Base-by-base conservation (phyloP, 2,888 invertebrate species). In the Linnaemya vulpina region DNA sequence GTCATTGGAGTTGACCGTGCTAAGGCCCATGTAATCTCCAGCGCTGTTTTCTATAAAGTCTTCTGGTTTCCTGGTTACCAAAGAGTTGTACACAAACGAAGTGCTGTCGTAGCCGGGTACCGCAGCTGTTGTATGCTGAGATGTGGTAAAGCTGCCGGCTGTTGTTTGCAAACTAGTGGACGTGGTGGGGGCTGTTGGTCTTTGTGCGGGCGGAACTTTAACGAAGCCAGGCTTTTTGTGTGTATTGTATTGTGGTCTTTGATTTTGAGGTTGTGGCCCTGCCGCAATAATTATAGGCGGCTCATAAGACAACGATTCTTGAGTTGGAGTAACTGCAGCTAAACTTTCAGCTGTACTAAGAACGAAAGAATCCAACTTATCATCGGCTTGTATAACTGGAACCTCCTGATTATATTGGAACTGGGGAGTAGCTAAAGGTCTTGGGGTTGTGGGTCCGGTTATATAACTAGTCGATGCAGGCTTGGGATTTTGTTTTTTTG, bases 141-240 rank as follows among this genome's bases (percentile, higher is more conserved):
- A 65, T 46, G 67, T 70, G 71, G 70, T 86, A 73, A 53, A 89
- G 87, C 46, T 87, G 82, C 70, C 88, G 87, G 53, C 89, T 5
- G 90, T 87, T 40, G 90, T 84, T 83, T 90, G 91, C 10, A 89
- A 87, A 0, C 88, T 89, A 0, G 94, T 93, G 1, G 95, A 96
- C 8, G 95, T 93, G 0, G 95, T 95, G 1, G 95, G 94, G 0
- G 94, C 93, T 11, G 95, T 94, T 67, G 95, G 94, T 73, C 93
- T 93, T 40, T 94, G 94, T 10, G 94, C 93, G 13, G 89, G 87
- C 9, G 88, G 89, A 15, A 91, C 89, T 83, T 92, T 91, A n/a
- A 92, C 90, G 65, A 92, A 91, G 0, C 89, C 88, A 0, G 91
- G 91, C 40, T 91, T 92, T 35, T 89, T 88, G 79, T 91, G 89